Evolutionary conservation across 1,140 invertebrate genomes (phyloP).

Genomic region (Drosophila burlai): DNA sequence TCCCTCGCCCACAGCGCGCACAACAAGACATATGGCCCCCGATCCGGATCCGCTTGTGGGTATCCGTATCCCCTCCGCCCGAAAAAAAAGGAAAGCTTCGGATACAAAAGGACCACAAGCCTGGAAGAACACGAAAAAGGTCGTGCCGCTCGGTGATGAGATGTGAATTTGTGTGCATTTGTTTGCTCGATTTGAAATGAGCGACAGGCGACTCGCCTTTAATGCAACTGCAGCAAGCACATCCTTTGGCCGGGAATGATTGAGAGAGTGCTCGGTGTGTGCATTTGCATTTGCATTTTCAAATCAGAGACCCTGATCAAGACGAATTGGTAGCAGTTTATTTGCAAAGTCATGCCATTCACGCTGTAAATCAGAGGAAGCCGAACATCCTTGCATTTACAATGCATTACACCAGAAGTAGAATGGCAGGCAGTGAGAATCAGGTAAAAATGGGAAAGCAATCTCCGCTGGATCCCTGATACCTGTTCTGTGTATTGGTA

Average conservation of each 20-base stretch:
- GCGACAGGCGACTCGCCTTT: conserved; percentile 64
- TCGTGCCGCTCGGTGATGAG: conserved; percentile 65
- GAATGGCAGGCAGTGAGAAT: conserved; percentile 12
- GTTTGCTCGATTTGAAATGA: conserved; percentile 74
- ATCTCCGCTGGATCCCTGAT: conserved; percentile 15
- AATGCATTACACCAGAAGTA: conserved; percentile 20
- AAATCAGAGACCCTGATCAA: conserved; percentile 53
- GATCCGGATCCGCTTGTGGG: conserved; percentile 28
- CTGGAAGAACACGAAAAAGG: conserved; percentile 63
- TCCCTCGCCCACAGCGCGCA: conserved; percentile 44
- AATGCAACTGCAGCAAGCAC: conserved; percentile 46
- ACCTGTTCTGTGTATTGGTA: neutral
- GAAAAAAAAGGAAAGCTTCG: conserved; percentile 16
- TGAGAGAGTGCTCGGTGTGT: conserved; percentile 25
- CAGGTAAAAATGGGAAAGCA: conserved; percentile 21
- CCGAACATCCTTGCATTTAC: conserved; percentile 30
- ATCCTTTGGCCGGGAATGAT: conserved; percentile 29
- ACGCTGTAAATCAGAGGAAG: conserved; percentile 47
- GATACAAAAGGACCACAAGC: conserved; percentile 11
- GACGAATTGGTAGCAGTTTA: conserved; percentile 54
- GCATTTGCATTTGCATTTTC: conserved; percentile 59
- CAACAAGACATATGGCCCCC: conserved; percentile 47
- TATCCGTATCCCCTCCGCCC: neutral
- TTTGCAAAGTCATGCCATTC: conserved; percentile 51
- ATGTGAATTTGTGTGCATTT: conserved; percentile 70